These are phyloP conservation scores for Netelia fuscicornis DNA, from an alignment of 2,888 invertebrate species.

Conservation along the genomic window DNA sequence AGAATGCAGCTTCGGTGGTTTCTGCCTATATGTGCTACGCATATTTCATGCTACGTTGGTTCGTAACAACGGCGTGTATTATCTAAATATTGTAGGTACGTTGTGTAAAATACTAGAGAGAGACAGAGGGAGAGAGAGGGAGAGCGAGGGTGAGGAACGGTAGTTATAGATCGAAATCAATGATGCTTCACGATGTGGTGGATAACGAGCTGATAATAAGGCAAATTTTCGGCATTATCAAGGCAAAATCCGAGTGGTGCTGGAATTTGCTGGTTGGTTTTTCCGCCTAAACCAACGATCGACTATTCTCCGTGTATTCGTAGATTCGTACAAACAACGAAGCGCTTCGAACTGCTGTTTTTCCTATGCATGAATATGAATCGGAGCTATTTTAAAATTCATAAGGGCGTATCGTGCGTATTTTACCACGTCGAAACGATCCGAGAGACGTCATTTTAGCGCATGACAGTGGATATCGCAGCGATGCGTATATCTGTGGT, in stretches of 20 bases:
- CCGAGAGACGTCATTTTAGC: too few relatives aligned
- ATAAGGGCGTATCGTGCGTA: too few relatives aligned
- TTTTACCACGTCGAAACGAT: too few relatives aligned
- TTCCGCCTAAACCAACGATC: constrained; percentile 4
- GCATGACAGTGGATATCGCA: too few relatives aligned
- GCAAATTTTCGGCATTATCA: constrained; percentile 69
- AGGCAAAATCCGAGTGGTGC: constrained; percentile 38
- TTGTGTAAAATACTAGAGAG: background rate
- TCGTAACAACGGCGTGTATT: background rate
- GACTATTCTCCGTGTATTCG: background rate
- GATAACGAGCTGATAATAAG: constrained; percentile 74
- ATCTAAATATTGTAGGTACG: background rate
- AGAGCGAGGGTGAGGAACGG: background rate
- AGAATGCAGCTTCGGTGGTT: background rate
- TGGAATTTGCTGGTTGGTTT: constrained; percentile 43
- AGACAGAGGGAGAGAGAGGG: background rate
- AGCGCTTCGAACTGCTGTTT: background rate
- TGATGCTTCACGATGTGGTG: constrained; percentile 26
- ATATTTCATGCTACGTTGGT: background rate
- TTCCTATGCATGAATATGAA: background rate
- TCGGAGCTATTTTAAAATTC: background rate
- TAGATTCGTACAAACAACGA: background rate
- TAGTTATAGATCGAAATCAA: constrained; percentile 7
- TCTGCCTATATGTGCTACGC: background rate
- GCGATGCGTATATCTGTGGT: background rate